These are phyloP conservation scores for Margaritifera margaritifera DNA, from an alignment of 2,888 invertebrate genomes.

Conservation along the genomic window DNA sequence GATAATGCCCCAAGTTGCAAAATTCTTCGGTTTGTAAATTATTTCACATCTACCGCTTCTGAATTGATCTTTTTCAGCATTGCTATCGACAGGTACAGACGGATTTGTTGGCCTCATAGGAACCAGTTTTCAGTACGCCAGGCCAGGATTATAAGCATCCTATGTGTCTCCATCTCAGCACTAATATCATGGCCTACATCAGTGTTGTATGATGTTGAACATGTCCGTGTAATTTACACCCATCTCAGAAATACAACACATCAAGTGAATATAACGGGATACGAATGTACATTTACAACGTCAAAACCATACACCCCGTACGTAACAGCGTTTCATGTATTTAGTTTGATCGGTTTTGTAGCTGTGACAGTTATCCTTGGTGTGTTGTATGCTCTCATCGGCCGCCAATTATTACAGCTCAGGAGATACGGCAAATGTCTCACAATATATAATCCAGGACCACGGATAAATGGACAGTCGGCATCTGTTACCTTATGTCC, in stretches of 20 bases:
- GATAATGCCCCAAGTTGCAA: constrained; percentile 43
- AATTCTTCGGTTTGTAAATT: constrained; percentile 43
- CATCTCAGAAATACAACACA: too few relatives aligned
- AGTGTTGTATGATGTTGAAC: constrained; percentile 41
- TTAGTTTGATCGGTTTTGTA: constrained; percentile 46
- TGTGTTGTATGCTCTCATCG: constrained; percentile 49
- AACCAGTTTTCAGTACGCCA: constrained; percentile 41
- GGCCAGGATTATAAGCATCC: constrained; percentile 29
- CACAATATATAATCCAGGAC: neutral
- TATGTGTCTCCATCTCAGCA: constrained; percentile 19
- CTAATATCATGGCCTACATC: constrained; percentile 45
- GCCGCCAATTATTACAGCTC: constrained; percentile 31
- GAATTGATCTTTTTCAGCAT: constrained; percentile 49
- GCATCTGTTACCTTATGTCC: neutral
- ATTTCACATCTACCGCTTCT: constrained; percentile 43
- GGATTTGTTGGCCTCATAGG: constrained; percentile 50
- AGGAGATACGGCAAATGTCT: constrained; percentile 3
- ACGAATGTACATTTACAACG: constrained; percentile 51
- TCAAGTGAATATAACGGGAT: constrained; percentile 26
- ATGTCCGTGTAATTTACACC: constrained; percentile 12
- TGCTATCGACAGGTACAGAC: constrained; percentile 52
- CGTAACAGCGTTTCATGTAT: constrained; percentile 44
- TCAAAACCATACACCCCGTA: constrained; percentile 28
- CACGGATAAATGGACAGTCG: constrained; percentile 1
- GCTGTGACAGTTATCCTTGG: constrained; percentile 29